Percentiles rank a stretch among this genome's conserved stretches.
phyloP scores from a whole-genome alignment of 2,888 invertebrate species.

The Eupithecia tripunctaria region DNA sequence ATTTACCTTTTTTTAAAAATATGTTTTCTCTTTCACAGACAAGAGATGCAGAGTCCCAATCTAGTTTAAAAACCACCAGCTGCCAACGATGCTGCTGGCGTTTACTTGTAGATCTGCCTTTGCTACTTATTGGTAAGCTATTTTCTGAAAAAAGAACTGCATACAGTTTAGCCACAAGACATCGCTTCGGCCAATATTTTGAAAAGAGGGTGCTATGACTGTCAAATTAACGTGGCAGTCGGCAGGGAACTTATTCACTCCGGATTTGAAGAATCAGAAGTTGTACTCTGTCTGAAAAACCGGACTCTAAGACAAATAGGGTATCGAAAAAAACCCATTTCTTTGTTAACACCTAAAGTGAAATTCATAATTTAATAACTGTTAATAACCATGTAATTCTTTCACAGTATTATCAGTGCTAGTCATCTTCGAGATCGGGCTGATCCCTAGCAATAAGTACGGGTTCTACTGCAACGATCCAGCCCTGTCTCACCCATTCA shows the following conservation, averaged over 20 bases:
- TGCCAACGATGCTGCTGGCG: constrained; percentile 3
- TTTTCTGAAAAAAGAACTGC: neutral
- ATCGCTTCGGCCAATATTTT: no score
- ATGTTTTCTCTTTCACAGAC: constrained; percentile 6
- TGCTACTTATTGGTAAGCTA: neutral
- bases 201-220: no score
- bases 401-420: constrained; percentile 78
- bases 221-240: no score
- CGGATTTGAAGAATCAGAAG: no score
- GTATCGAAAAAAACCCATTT: no score
- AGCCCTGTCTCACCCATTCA: constrained; percentile 85
- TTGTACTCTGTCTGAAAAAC: no score
- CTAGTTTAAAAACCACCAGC: neutral
- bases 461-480: constrained; percentile 90
- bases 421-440: constrained; percentile 85
- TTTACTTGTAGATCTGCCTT: neutral
- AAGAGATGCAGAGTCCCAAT: constrained; percentile 3
- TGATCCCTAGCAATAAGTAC: constrained; percentile 84
- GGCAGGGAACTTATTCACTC: no score
- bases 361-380: neutral
- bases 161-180: neutral
- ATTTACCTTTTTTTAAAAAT: no score
- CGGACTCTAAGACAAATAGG: no score
- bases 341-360: no score
- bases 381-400: neutral